A percentile compares a stretch with the other conserved stretches of the same genome.
Conservation (phyloP, 2,888 invertebrate genomes). For the Tenthredo notha region DNA sequence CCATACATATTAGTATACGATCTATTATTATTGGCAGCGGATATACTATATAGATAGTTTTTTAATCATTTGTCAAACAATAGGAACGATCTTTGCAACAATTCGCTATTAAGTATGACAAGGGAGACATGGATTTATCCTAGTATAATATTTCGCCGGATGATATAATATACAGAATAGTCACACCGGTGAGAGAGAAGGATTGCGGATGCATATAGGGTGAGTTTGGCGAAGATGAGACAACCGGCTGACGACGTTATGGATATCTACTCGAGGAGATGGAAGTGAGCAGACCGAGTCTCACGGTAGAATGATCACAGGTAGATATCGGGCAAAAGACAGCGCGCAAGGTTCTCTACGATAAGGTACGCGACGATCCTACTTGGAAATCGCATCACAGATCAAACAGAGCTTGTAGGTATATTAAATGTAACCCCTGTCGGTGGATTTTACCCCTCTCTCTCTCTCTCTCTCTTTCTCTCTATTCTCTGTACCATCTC, state of each 20-base stretch:
- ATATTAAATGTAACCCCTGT: conserved; percentile 74
- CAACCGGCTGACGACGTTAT: conserved; percentile 57
- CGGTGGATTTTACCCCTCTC: conserved; percentile 18
- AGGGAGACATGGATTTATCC: too few relatives aligned
- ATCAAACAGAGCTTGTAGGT: conserved; percentile 76
- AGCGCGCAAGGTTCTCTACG: conserved; percentile 24
- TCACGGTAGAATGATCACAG: conserved; percentile 78
- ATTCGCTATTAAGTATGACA: too few relatives aligned
- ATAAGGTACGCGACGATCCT: conserved; percentile 56
- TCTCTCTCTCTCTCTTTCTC: neutral
- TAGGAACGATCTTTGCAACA: too few relatives aligned
- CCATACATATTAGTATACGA: too few relatives aligned
- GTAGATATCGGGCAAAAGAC: conserved; percentile 55
- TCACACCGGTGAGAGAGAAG: conserved; percentile 56
- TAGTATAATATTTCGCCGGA: neutral
- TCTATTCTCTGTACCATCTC: neutral
- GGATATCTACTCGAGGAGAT: conserved; percentile 61
- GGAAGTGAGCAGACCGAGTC: conserved; percentile 68
- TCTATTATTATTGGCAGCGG: too few relatives aligned
- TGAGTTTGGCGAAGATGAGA: conserved; percentile 56
- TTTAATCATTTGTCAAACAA: too few relatives aligned
- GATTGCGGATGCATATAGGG: conserved; percentile 63
- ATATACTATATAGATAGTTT: too few relatives aligned
- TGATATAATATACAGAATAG: neutral
- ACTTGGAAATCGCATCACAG: conserved; percentile 77